Base-by-base conservation (phyloP, 1,140 invertebrate genomes). In the Berghia stephanieae region DNA sequence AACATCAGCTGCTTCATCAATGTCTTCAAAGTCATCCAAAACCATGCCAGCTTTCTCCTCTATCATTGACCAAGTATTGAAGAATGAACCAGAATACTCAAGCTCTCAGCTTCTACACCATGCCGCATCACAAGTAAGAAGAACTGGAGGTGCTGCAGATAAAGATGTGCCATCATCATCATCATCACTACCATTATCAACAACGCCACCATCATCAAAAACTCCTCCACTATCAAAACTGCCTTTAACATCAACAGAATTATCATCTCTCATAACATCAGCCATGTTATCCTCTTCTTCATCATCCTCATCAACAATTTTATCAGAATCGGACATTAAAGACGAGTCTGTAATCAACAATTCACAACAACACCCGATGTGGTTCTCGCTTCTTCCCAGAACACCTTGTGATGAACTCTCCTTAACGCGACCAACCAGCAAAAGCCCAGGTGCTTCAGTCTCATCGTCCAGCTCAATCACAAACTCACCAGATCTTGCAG, bases 371-470 rank as follows among this genome's bases (percentile, higher is more conserved):
- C 82, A 88, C 69, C 89, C 88, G 75, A 91, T 92, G 36, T 93
- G 92, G 92, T 93, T 93, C 81, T 93, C 91, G 82, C 90, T 93
- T 71, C 84, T 93, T 63, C 91, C 92, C 24, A 89, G 91, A 80
- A 91, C 92, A 75, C 90, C 92, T 10, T 93, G 93, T 89, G 92
- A 93, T 84, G 91, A 91, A 8, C 82, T 86, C 36, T 88, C 89
- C 31, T 66, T 90, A 42, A 88, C 86, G 6, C 83, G 78, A 81
- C 76, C 79, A 16, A 38, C 69, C 21, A 43, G 34, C 1, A 46
- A 42, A 8, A 70, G 55, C 43, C 34, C 42, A 66, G 42, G 38
- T 36, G 31, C 55, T 67, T 52, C 46, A 68, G 44, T n/a, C n/a
- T n/a, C n/a, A n/a, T n/a, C n/a, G n/a, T n/a, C n/a, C n/a, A n/a